Conservation (phyloP, 2,113 vertebrate species). For the Cygnus buccinator region DNA sequence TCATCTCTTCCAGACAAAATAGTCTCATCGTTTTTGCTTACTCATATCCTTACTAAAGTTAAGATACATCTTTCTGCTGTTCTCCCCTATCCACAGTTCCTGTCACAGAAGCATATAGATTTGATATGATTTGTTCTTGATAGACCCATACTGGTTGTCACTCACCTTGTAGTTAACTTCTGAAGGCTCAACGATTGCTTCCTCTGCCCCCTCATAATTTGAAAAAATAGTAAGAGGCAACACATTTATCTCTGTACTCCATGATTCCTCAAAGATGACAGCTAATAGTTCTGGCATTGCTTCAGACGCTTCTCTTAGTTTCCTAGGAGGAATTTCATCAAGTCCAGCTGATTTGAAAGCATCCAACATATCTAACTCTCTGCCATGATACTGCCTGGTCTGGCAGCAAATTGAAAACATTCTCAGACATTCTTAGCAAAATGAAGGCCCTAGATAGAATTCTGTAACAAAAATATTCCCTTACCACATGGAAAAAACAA, state of each 20-base stretch:
- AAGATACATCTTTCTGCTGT: neutral
- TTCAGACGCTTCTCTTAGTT: constrained; percentile 2
- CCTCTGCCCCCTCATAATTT: neutral
- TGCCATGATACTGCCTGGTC: neutral
- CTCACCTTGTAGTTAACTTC: neutral
- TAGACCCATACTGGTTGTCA: neutral
- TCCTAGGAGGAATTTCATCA: constrained; percentile 28
- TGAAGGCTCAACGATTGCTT: neutral
- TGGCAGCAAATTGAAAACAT: constrained; percentile 35
- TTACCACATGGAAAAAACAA: neutral
- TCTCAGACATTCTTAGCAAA: neutral
- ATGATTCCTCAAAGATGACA: neutral
- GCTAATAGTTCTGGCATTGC: constrained; percentile 19
- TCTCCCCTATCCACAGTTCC: neutral
- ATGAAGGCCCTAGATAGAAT: neutral
- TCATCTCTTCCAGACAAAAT: neutral
- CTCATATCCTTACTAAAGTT: neutral
- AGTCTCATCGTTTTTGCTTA: neutral
- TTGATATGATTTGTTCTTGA: neutral
- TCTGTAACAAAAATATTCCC: neutral
- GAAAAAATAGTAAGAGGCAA: neutral
- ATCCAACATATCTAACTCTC: neutral
- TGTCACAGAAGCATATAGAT: neutral
- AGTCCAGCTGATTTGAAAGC: constrained; percentile 48
- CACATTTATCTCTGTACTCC: neutral